Evolutionary conservation across 2,888 invertebrate species (phyloP), one percentile per base, ranked within the genome.

Genomic region (Danaus chrysippus): DNA sequence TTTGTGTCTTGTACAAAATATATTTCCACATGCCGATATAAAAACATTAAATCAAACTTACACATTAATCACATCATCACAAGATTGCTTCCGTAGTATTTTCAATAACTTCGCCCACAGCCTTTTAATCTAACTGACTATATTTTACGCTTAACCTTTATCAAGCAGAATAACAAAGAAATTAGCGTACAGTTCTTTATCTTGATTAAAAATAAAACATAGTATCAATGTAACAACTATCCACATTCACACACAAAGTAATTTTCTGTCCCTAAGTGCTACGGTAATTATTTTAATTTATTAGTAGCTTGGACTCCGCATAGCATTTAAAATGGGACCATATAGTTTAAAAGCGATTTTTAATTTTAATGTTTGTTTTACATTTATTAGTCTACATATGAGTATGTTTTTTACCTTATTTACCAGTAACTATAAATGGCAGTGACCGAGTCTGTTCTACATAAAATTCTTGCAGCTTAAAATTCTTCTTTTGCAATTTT

Each of bases 1-100:
- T 62, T 60, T 63, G 53, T 58, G 44, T n/a, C 62, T 56, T 63
- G 63, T 56, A 53, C 58, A 65, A 58, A 49, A 55, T 12, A 58
- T 52, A 49, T 62, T 54, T 58, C 53, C n/a, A 61, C 60, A 58
- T 65, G 59, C 49, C 57, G 12, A 41, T 49, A 3, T n/a, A 49
- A 17, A 49, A 17, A 8, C 17, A 49, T 34, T 34, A 34, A 23
- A 49, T 1, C 9, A 49, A 10, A 15, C 13, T 46, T 13, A 46
- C 13, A 43, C 9, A 49, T 49, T 17, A 17, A 17, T 49, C 49
- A 49, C 15, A 49, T 10, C 13, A 46, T 49, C 15, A 17, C 49
- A 17, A 49, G 15, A n/a, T 15, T 15, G 17, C 49, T 49, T 49
- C 46, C 49, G 49, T 49, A 17, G 3, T 34, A 34, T 46, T 10